These are phyloP conservation scores for Pardalotus punctatus DNA, from an alignment of 2,113 vertebrate genomes.

Conservation along the genomic window DNA sequence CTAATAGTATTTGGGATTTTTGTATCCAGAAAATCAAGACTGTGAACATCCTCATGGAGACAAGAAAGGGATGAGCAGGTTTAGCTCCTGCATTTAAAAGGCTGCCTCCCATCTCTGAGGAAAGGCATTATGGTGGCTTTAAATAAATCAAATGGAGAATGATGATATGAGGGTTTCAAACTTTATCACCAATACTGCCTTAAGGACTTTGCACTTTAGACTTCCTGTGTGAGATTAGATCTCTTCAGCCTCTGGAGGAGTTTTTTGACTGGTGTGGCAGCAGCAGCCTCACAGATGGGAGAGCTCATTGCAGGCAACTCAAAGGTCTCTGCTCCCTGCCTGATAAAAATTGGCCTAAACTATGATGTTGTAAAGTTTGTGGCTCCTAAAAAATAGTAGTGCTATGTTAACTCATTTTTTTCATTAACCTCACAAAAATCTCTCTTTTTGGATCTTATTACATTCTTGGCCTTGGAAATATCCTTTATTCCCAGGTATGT, in stretches of 20 bases:
- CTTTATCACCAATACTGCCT: neutral
- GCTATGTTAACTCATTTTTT: neutral
- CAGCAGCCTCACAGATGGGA: neutral
- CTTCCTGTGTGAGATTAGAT: neutral
- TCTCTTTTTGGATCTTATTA: neutral
- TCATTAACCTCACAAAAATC: neutral
- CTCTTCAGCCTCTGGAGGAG: neutral
- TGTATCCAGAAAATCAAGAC: neutral
- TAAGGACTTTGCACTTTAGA: neutral
- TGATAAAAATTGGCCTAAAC: neutral
- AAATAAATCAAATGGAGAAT: neutral
- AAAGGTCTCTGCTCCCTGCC: neutral
- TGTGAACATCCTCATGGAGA: neutral
- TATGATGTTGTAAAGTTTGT: neutral
- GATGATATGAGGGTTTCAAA: neutral
- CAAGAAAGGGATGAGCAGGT: neutral
- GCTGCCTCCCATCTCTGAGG: neutral
- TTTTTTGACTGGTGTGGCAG: neutral
- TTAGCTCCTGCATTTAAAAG: neutral
- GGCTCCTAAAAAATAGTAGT: neutral
- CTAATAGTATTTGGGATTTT: neutral
- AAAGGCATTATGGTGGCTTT: neutral
- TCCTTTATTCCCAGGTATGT: neutral
- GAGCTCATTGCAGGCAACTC: neutral
- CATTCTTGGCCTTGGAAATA: neutral